phyloP scores from a whole-genome alignment of 1,140 invertebrate species.

The Microplitis demolitor region DNA sequence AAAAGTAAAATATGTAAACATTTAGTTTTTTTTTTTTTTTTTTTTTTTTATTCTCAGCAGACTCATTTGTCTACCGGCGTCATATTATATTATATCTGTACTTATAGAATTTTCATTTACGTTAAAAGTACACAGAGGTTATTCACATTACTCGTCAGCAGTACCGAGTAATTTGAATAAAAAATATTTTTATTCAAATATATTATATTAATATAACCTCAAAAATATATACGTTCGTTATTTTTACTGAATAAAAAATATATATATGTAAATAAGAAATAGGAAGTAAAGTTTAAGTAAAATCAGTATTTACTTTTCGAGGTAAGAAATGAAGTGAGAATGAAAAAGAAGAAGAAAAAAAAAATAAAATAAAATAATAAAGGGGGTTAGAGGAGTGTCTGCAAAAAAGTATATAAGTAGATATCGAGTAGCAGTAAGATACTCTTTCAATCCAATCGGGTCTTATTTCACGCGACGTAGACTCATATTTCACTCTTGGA shows the following conservation, averaged over 20 bases:
- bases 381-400: conserved; percentile 8
- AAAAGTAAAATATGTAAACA: too few relatives aligned
- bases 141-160: not conserved
- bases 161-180: not conserved
- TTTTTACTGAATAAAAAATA: not conserved
- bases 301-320: not conserved
- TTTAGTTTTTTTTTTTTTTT: not conserved
- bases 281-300: not conserved
- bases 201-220: too few relatives aligned
- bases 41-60: not conserved
- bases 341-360: conserved; percentile 4
- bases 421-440: conserved; percentile 47
- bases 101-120: conserved; percentile 7
- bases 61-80: not conserved
- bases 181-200: too few relatives aligned
- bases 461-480: conserved; percentile 50
- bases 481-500: conserved; percentile 51
- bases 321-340: conserved; percentile 3
- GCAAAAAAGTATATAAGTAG: conserved; percentile 41
- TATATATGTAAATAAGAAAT: not conserved
- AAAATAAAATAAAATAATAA: not conserved
- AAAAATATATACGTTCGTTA: too few relatives aligned
- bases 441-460: conserved; percentile 53
- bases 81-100: not conserved
- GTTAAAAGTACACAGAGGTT: not conserved